A percentile compares a stretch with the other conserved stretches of the same genome.
Conservation (phyloP, 2,113 vertebrate species). For the Saguinus midas region DNA sequence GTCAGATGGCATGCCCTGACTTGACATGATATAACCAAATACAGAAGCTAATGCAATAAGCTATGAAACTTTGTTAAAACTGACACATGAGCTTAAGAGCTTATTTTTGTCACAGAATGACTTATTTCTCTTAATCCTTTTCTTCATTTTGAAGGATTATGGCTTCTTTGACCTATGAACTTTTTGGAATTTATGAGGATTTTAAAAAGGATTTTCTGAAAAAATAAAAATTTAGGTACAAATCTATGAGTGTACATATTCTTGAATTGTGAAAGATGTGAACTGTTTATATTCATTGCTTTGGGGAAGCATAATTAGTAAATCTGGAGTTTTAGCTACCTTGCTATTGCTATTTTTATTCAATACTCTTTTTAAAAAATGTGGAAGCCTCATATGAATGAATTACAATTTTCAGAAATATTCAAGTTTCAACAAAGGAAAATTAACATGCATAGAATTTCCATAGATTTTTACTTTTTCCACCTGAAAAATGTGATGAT, state of each 20-base stretch:
- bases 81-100: not conserved
- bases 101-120: constrained; percentile 71
- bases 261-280: not conserved
- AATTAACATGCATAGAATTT: not conserved
- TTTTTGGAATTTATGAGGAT: not conserved
- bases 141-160: constrained; percentile 33
- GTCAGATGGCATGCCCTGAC: constrained; percentile 54
- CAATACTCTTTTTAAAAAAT: not conserved
- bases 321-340: not conserved
- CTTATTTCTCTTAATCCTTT: constrained; percentile 23
- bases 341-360: not conserved
- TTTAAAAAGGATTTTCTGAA: not conserved
- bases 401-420: not conserved
- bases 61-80: constrained; percentile 65
- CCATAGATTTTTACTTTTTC: not conserved
- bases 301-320: not conserved
- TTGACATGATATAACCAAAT: constrained; percentile 64
- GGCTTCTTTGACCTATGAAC: not conserved
- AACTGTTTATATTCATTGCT: not conserved
- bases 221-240: not conserved
- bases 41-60: constrained; percentile 49
- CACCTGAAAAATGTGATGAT: not conserved
- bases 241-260: not conserved
- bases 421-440: not conserved
- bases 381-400: not conserved